A percentile compares a stretch with the other conserved stretches of the same genome.
These are phyloP conservation scores for Athrips mouffetella DNA, from an alignment of 2,888 invertebrate genomes.

Conservation along the genomic window DNA sequence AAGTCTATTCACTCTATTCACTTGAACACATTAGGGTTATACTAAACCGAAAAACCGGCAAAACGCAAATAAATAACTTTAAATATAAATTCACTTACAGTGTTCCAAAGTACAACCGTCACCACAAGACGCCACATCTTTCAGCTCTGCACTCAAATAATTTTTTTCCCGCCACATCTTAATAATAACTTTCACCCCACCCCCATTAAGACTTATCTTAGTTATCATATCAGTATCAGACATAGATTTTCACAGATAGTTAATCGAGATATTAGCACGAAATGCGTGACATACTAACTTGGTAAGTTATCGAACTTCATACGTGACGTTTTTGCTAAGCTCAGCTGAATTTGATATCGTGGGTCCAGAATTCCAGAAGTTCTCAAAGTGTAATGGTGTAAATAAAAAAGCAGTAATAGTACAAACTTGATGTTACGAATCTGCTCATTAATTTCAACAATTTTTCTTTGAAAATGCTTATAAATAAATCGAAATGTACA, in stretches of 20 bases:
- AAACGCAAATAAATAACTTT: conserved; percentile 1
- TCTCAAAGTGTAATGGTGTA: no score
- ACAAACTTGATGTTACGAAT: no score
- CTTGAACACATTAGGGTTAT: no score
- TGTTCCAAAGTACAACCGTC: conserved; percentile 29
- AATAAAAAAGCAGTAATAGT: no score
- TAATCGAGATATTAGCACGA: conserved; percentile 10
- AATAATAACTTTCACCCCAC: conserved; percentile 3
- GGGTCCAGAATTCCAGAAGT: not conserved
- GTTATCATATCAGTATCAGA: not conserved
- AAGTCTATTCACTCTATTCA: no score
- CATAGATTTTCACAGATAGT: not conserved
- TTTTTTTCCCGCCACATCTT: not conserved
- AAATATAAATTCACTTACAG: conserved; percentile 32
- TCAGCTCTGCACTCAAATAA: not conserved
- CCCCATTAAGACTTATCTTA: not conserved
- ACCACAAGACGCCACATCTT: conserved; percentile 31
- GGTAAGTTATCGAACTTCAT: not conserved
- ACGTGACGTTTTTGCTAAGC: conserved; percentile 23
- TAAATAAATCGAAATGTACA: no score
- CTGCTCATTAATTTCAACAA: no score
- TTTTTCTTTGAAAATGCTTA: no score
- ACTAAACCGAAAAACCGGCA: not conserved
- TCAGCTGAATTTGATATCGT: conserved; percentile 5
- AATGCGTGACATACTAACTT: not conserved